phyloP scores from a whole-genome alignment of 2,113 vertebrate genomes.

The Protobothrops flavoviridis region DNA sequence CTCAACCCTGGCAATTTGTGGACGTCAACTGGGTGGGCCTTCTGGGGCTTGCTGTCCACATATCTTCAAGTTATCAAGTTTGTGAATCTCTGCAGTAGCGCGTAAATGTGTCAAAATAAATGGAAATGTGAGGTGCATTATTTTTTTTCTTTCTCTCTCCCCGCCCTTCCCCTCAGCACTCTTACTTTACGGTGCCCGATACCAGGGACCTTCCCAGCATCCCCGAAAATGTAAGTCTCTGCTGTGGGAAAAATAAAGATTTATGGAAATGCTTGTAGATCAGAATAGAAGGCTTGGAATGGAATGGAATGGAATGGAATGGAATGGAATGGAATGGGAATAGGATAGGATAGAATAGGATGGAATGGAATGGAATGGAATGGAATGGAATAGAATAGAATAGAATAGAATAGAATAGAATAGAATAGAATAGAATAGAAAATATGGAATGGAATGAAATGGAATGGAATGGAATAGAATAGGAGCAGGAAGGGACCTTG shows the following conservation, averaged over 20 bases:
- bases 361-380: too few relatives aligned
- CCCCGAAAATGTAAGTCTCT: slow-evolving; percentile 93
- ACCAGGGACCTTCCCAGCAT: slow-evolving; percentile 91
- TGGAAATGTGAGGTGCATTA: background rate
- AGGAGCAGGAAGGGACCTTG: too few relatives aligned
- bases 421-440: too few relatives aligned
- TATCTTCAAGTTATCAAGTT: background rate
- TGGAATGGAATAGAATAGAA: too few relatives aligned
- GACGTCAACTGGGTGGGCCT: background rate
- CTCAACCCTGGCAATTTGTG: background rate
- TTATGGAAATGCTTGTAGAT: background rate
- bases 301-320: too few relatives aligned
- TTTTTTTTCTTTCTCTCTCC: slow-evolving; percentile 52
- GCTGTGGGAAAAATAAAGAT: background rate
- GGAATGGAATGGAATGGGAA: too few relatives aligned
- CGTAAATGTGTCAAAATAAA: background rate
- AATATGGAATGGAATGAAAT: too few relatives aligned
- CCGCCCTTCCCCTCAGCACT: slow-evolving; percentile 76
- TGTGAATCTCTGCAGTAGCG: background rate
- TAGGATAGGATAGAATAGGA: too few relatives aligned
- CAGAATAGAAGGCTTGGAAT: background rate
- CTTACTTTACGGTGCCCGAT: slow-evolving; percentile 95
- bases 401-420: too few relatives aligned
- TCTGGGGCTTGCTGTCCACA: background rate
- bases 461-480: too few relatives aligned